Evolutionary conservation across 2,113 vertebrate genomes (phyloP).

Genomic region (Microcebus murinus): DNA sequence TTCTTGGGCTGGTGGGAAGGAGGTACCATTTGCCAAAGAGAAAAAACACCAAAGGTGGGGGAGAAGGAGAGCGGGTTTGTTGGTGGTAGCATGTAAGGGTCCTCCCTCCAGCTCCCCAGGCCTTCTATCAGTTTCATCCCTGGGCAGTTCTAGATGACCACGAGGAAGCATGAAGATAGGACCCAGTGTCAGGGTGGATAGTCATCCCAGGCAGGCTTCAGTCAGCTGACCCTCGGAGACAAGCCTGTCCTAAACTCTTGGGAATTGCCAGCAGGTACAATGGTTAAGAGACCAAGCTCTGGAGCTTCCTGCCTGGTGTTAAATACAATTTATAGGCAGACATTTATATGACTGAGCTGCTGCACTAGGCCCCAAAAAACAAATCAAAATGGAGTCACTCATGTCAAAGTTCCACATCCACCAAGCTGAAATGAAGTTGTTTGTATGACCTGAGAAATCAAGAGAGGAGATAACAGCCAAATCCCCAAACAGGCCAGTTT

Average conservation of each 20-base stretch:
- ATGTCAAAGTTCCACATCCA: background rate
- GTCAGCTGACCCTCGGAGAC: background rate
- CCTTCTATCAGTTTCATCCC: background rate
- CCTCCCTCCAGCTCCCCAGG: background rate
- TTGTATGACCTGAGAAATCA: background rate
- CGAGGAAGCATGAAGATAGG: background rate
- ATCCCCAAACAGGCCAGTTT: background rate
- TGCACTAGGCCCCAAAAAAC: background rate
- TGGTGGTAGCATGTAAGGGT: fast-evolving
- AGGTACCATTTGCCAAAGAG: background rate
- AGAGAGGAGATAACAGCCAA: background rate
- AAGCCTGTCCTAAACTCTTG: background rate
- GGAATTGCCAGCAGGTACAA: background rate
- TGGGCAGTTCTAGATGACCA: background rate
- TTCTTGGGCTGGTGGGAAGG: background rate
- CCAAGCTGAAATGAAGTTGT: background rate
- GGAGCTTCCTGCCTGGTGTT: background rate
- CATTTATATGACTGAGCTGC: background rate
- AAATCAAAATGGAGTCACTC: background rate
- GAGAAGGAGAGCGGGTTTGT: background rate
- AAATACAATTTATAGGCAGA: background rate
- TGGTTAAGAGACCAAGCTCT: background rate
- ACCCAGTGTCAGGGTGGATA: fast-evolving
- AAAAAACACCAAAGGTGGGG: background rate
- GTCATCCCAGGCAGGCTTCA: background rate